A percentile compares a stretch with the other conserved stretches of the same genome.
Evolutionary conservation across 92 coral and sea anemone genomes (phyloP).

Genomic region (Zoanthus sociatus): DNA sequence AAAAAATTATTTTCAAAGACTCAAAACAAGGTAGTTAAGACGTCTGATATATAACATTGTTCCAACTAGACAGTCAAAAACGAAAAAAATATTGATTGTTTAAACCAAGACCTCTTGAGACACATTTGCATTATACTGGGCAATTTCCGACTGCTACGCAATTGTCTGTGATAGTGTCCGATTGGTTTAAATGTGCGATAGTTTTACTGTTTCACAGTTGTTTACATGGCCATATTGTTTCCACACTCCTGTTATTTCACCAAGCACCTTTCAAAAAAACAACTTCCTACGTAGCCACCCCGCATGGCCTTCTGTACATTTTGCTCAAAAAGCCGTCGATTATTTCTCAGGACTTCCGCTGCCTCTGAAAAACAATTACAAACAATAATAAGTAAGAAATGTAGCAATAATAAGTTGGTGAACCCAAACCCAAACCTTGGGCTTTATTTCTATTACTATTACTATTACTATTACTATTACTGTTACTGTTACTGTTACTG

Average conservation of each 20-base stretch:
- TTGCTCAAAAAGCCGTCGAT: conserved; percentile 97
- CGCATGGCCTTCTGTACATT: conserved; percentile 98
- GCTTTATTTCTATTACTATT: no score
- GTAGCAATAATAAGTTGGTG: no score
- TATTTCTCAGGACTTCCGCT: conserved; percentile 93
- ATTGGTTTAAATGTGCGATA: background rate
- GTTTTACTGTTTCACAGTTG: background rate
- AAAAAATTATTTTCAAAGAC: no score
- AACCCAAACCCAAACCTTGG: no score
- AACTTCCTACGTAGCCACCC: conserved; percentile 96
- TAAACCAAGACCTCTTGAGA: background rate
- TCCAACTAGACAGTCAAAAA: no score
- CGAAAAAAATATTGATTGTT: background rate
- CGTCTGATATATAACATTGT: no score
- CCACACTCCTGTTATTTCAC: conserved; percentile 58
- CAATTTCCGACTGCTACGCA: background rate
- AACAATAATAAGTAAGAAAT: no score
- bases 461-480: no score
- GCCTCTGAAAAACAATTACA: conserved; percentile 73
- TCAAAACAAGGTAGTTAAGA: no score
- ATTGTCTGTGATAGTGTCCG: background rate
- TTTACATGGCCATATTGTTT: background rate
- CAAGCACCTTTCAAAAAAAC: conserved; percentile 92
- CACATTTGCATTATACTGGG: background rate
- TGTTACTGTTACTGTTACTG: no score